These are phyloP conservation scores for Conus betulinus DNA, from an alignment of 1,140 invertebrate species.

Conservation along the genomic window DNA sequence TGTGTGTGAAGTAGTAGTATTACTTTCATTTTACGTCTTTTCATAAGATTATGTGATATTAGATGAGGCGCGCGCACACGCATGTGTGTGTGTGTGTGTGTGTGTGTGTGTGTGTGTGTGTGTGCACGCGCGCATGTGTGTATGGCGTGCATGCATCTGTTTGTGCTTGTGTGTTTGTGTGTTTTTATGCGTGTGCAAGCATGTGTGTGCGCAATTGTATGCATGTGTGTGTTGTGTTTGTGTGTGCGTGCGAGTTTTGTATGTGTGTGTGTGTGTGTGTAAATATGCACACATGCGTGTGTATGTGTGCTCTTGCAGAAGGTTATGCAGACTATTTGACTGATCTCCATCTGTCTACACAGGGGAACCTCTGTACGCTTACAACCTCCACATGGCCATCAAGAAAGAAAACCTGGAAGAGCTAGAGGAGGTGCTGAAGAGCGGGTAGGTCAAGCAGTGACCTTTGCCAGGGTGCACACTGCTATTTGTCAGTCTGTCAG, in stretches of 20 bases:
- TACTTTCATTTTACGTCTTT: no score
- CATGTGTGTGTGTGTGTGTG: neutral
- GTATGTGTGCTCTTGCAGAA: conserved; percentile 6
- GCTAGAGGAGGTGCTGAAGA: conserved; percentile 56
- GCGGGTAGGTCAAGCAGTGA: conserved; percentile 43
- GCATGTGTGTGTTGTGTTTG: no score
- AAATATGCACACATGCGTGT: conserved; percentile 14
- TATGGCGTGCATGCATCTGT: neutral
- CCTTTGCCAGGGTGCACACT: no score
- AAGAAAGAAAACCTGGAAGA: conserved; percentile 48
- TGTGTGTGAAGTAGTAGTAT: no score
- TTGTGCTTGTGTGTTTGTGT: no score
- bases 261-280: conserved; percentile 23
- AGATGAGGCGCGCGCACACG: no score
- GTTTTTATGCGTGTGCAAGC: no score
- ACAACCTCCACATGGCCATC: conserved; percentile 61
- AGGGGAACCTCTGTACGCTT: conserved; percentile 62
- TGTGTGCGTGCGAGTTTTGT: neutral
- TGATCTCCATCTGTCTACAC: neutral
- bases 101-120: conserved; percentile 1
- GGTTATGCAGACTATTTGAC: no score
- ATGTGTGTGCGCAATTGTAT: no score
- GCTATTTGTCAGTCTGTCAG: no score
- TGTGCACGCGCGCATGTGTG: neutral
- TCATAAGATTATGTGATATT: no score